phyloP scores from a whole-genome alignment of 2,113 vertebrate species.

The Abramis brama region DNA sequence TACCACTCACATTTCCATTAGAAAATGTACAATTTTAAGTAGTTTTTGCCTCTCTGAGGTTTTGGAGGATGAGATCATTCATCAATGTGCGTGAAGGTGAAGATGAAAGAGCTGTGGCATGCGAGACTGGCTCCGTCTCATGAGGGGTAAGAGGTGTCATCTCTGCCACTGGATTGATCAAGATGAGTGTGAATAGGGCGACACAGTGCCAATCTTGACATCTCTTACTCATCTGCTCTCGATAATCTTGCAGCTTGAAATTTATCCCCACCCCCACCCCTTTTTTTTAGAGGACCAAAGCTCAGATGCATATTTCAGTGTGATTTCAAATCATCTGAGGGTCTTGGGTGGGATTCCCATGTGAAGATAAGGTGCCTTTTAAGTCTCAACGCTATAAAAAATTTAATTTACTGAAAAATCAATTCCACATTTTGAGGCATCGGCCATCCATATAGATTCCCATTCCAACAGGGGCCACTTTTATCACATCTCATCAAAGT shows the following conservation, averaged over 20 bases:
- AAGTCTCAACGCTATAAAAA: constrained; percentile 34
- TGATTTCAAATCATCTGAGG: constrained; percentile 62
- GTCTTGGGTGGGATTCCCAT: constrained; percentile 24
- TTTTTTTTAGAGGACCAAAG: constrained; percentile 50
- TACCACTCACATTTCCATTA: background rate
- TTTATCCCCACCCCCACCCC: constrained; percentile 50
- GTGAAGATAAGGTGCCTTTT: constrained; percentile 42
- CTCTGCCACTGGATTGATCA: constrained; percentile 23
- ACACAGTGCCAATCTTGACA: constrained; percentile 64
- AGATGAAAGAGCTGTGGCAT: constrained; percentile 14
- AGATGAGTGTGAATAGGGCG: constrained; percentile 50
- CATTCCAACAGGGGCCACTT: constrained; percentile 34
- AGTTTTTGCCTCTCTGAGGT: background rate
- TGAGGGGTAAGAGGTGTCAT: constrained; percentile 18
- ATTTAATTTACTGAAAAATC: constrained; percentile 15
- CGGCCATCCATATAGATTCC: constrained; percentile 29
- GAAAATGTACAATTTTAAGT: background rate
- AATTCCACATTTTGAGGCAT: constrained; percentile 34
- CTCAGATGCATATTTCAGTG: constrained; percentile 66
- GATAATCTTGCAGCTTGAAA: constrained; percentile 60
- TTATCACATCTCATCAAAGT: constrained; percentile 45
- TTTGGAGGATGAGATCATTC: background rate
- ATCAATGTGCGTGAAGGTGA: constrained; percentile 13
- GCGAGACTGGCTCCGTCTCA: constrained; percentile 1
- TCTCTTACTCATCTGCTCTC: constrained; percentile 68